Percentiles rank a stretch among this genome's conserved stretches.
Evolutionary conservation across 1,140 invertebrate genomes (phyloP).

Genomic region (Lordiphosa collinella): DNA sequence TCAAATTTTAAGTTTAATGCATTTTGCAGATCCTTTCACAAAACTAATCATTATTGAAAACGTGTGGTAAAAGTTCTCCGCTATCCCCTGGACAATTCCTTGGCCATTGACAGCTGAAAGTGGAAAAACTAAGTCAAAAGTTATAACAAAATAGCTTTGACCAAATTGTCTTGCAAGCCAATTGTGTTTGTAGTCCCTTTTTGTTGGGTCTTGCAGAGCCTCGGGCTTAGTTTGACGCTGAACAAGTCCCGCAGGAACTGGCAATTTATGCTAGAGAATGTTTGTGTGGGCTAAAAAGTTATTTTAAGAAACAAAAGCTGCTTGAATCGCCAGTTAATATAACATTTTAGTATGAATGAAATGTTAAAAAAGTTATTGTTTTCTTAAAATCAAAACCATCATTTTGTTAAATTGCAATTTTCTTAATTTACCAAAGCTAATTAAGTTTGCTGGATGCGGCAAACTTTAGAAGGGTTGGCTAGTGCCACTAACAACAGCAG

Average conservation of each 20-base stretch:
- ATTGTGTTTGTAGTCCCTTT: conserved; percentile 40
- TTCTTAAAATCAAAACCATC: too few relatives aligned
- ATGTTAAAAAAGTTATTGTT: too few relatives aligned
- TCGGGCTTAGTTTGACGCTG: too few relatives aligned
- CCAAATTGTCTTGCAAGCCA: conserved; percentile 65
- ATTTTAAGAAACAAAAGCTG: neutral
- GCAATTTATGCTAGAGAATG: too few relatives aligned
- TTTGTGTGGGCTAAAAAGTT: too few relatives aligned
- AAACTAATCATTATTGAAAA: conserved; percentile 73
- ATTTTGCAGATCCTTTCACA: conserved; percentile 21
- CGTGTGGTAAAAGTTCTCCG: conserved; percentile 49
- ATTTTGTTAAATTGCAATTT: too few relatives aligned
- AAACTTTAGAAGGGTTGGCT: conserved; percentile 48
- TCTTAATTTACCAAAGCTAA: too few relatives aligned
- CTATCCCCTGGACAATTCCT: conserved; percentile 22
- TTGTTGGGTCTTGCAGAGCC: conserved; percentile 12
- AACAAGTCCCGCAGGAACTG: conserved; percentile 21
- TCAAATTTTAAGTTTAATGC: conserved; percentile 40
- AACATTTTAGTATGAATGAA: too few relatives aligned
- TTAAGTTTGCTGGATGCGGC: conserved; percentile 29
- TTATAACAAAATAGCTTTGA: conserved; percentile 63
- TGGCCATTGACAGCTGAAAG: conserved; percentile 14
- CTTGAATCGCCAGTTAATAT: too few relatives aligned
- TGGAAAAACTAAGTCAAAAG: conserved; percentile 30
- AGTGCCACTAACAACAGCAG: conserved; percentile 23